Evolutionary conservation across 1,140 invertebrate genomes (phyloP).

Genomic region (Lysiphlebus fabarum): DNA sequence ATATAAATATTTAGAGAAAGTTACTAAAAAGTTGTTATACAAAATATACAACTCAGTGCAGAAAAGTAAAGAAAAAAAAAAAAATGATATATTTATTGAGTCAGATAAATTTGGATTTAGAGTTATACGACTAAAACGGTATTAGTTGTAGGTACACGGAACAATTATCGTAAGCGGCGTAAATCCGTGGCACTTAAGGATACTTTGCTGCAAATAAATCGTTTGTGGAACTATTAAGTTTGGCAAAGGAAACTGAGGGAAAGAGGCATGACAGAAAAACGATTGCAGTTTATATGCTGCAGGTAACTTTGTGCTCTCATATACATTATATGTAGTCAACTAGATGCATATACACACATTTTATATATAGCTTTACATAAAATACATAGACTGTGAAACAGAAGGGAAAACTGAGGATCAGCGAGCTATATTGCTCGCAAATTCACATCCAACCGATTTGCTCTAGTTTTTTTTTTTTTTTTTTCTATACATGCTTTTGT

Average conservation of each 20-base stretch:
- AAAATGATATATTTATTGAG: slow-evolving; percentile 8
- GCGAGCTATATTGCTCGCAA: slow-evolving; percentile 8
- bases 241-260: background rate
- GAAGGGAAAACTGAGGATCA: slow-evolving; percentile 3
- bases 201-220: slow-evolving; percentile 23
- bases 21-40: too few species aligned
- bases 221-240: slow-evolving; percentile 25
- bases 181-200: slow-evolving; percentile 24
- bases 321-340: too few species aligned
- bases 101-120: slow-evolving; percentile 9
- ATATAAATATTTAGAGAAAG: too few species aligned
- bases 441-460: slow-evolving; percentile 5
- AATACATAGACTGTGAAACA: background rate
- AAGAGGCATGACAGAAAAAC: background rate
- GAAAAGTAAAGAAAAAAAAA: background rate
- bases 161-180: slow-evolving; percentile 27
- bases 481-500: slow-evolving; percentile 1
- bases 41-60: too few species aligned
- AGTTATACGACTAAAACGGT: slow-evolving; percentile 7
- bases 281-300: background rate
- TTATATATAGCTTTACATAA: too few species aligned
- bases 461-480: slow-evolving; percentile 1
- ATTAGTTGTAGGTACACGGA: slow-evolving; percentile 18
- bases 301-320: too few species aligned
- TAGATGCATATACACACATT: too few species aligned